A percentile compares a stretch with the other conserved stretches of the same genome.
Conservation (phyloP, 1,140 invertebrate genomes). For the Chironomus striatipennis region DNA sequence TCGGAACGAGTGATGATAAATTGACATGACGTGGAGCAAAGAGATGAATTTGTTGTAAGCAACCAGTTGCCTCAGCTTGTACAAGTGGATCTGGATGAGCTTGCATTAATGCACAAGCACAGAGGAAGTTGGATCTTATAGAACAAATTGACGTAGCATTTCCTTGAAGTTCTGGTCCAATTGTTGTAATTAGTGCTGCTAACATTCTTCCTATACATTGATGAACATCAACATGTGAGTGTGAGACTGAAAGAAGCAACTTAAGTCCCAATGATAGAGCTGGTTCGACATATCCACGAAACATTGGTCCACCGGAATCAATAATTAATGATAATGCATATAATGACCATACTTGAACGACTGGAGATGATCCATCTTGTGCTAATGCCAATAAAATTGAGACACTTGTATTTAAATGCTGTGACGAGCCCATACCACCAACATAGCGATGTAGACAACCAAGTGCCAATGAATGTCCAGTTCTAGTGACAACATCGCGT, state of each 20-base stretch:
- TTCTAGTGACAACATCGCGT: slow-evolving; percentile 77
- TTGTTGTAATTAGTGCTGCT: slow-evolving; percentile 90
- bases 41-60: slow-evolving; percentile 94
- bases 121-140: slow-evolving; percentile 70
- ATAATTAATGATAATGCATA: slow-evolving; percentile 92
- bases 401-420: slow-evolving; percentile 87
- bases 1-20: slow-evolving; percentile 83
- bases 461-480: slow-evolving; percentile 86
- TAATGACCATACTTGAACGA: slow-evolving; percentile 82
- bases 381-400: slow-evolving; percentile 89
- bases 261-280: slow-evolving; percentile 82
- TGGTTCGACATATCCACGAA: slow-evolving; percentile 92
- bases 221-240: slow-evolving; percentile 85
- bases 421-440: slow-evolving; percentile 83
- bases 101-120: slow-evolving; percentile 87
- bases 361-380: slow-evolving; percentile 62
- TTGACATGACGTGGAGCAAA: slow-evolving; percentile 94
- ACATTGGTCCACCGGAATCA: slow-evolving; percentile 97
- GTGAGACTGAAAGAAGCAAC: slow-evolving; percentile 78
- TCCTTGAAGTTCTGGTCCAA: slow-evolving; percentile 93
- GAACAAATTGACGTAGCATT: slow-evolving; percentile 60
- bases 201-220: slow-evolving; percentile 90
- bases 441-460: slow-evolving; percentile 86
- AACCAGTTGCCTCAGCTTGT: slow-evolving; percentile 91
- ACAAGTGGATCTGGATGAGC: slow-evolving; percentile 83